Base-by-base conservation (phyloP, 2,797 vertebrate species). In the Austrolebias charrua region DNA sequence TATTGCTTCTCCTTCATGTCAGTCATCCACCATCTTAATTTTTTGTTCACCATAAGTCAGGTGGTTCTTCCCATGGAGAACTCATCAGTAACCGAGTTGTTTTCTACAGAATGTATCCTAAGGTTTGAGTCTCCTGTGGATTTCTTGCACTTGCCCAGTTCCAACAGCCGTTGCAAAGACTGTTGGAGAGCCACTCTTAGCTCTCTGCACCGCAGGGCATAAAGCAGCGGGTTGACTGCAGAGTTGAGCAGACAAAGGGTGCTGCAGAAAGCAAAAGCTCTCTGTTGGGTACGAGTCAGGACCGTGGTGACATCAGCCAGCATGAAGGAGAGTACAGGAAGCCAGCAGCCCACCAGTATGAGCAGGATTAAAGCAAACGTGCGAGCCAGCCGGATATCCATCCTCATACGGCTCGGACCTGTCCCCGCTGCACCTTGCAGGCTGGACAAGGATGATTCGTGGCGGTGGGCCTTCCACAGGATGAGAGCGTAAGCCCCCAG, bases 181-280 rank as follows among this genome's bases (percentile, higher is more conserved):
- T 56, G 85, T 45, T 82, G 56, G 3, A 95, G 73, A 6, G 93
- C 93, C 2, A 86, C 70, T 49, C 80, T 90, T 0, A 98, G 85
- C 76, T 97, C 95, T 72, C 90, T 80, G 78, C 96, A 98, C 28
- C 94, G 65, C 61, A 96, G 87, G 15, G 94, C 96, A 0, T 98
- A 98, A 38, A 98, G 91, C 47, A 96, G 55, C 0, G 96, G 96
- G 80, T 98, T 97, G 64, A 95, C 84, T 59, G 94, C 89, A 29
- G 95, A 96, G 81, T 98, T 96, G 68, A 96, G 80, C 40, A 98
- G 91, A 73, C 96, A 98, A 52, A 98, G 93, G 43, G 94, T 95
- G 88, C 95, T 94, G 82, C 93, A 96, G 82, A 97, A 98, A 73
- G 96, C 95, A 0, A 97, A 98, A 43, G 83, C 90, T 66, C 91